Evolutionary conservation across 2,113 vertebrate genomes (phyloP), one percentile per base, ranked within the genome.

Genomic region (Misgurnus mizolepis): DNA sequence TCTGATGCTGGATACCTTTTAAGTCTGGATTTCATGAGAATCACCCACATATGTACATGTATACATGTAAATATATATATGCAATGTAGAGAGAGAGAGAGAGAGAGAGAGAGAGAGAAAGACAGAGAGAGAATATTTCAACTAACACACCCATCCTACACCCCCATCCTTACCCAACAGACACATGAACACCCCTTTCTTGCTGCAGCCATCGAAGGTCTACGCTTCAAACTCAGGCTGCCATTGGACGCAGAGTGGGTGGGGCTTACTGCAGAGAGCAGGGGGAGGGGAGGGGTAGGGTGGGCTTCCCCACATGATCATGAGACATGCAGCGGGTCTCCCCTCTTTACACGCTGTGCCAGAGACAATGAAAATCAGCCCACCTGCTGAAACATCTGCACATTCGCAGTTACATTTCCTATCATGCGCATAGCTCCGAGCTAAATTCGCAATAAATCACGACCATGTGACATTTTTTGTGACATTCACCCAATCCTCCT

Each of bases 241-340:
- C 83, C 86, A 92, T 91, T 93, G 91, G 92, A 82, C 83, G 80
- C 68, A 34, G 58, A 49, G 89, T 86, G 90, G 89, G 90, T 89
- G 90, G 89, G 91, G 89, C 84, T 87, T 86, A 85, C 90, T 91
- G 90, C 91, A 91, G 90, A 91, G 91, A 88, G 85, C 82, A 86
- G 76, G 15, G 84, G 65, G 10, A 7, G 34, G 47, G 47, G 49
- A 67, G n/a, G 18, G 65, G 49, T 66, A 14, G 56, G 60, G 39
- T 71, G 70, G 86, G 64, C 66, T 79, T 84, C 79, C 81, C 83
- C 75, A 60, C 65, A 76, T 70, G 69, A 74, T 45, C 67, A 67
- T 14, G 67, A 71, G 80, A 72, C 61, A 68, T 76, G 68, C 17
- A 5, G 66, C 39, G 75, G 84, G 81, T 60, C 80, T 82, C 67